phyloP scores from a whole-genome alignment of 1,140 invertebrate genomes.

The Drosophila nannoptera region DNA sequence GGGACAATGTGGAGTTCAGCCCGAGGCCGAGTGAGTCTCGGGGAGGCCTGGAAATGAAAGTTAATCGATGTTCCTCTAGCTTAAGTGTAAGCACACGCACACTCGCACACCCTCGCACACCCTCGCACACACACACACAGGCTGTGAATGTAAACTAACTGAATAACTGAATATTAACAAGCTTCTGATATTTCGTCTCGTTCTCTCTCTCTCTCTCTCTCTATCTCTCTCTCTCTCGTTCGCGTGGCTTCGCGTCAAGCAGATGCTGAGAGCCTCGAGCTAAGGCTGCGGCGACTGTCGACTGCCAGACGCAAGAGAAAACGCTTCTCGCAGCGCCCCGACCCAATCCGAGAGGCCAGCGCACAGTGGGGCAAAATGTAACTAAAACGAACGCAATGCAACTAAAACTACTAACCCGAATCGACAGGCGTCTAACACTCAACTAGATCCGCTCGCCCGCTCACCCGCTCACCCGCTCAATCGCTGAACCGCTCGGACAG shows the following conservation, averaged over 20 bases:
- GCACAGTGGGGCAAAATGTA: conserved; percentile 17
- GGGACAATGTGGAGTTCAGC: too few species aligned
- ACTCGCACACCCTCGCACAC: neutral
- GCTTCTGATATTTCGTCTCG: conserved; percentile 36
- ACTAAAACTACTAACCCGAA: conserved; percentile 56
- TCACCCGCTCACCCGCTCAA: conserved; percentile 4
- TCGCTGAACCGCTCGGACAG: neutral
- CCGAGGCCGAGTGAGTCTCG: too few species aligned
- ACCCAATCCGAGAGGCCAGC: conserved; percentile 7
- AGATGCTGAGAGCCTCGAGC: conserved; percentile 41
- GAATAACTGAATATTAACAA: conserved; percentile 11
- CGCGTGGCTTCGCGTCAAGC: conserved; percentile 27
- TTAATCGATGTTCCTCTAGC: too few species aligned
- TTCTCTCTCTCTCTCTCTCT: conserved; percentile 29
- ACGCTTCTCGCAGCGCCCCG: neutral
- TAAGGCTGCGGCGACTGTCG: conserved; percentile 8
- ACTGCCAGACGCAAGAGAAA: conserved; percentile 11
- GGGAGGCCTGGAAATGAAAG: too few species aligned
- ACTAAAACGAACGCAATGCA: conserved; percentile 50
- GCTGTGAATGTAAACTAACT: conserved; percentile 13
- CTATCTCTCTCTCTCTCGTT: conserved; percentile 26
- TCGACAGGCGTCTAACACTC: conserved; percentile 28
- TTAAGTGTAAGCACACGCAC: neutral
- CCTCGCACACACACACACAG: conserved; percentile 11
- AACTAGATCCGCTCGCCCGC: conserved; percentile 22